A percentile compares a stretch with the other conserved stretches of the same genome.
Conservation (phyloP, 2,113 vertebrate species). For the Delphinapterus leucas region DNA sequence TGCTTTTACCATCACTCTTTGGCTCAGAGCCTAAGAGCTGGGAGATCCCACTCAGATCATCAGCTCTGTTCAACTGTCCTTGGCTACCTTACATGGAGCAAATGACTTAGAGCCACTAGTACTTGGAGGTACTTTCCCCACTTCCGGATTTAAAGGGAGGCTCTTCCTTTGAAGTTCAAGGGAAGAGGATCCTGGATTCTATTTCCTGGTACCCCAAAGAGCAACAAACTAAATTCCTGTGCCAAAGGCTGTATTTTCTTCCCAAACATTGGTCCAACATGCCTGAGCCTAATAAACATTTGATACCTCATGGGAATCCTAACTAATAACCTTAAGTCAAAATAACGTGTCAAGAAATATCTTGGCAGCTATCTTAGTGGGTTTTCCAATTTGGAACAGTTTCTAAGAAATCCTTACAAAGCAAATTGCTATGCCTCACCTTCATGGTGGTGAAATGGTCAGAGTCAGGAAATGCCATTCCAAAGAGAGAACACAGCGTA, state of each 20-base stretch:
- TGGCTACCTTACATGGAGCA: neutral
- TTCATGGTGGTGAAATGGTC: neutral
- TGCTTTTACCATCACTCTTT: neutral
- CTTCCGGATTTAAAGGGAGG: neutral
- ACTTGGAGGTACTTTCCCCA: neutral
- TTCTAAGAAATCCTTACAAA: slow-evolving; percentile 15
- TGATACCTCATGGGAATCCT: neutral
- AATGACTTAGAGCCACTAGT: neutral
- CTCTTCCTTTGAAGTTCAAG: neutral
- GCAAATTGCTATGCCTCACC: neutral
- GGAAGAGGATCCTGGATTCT: neutral
- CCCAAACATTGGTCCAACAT: neutral
- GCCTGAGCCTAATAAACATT: neutral
- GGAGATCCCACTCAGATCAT: neutral
- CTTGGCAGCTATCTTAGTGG: neutral
- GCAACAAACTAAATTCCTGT: neutral
- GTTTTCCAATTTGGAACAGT: neutral
- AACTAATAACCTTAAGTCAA: neutral
- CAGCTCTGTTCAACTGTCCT: neutral
- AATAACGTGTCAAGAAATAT: slow-evolving; percentile 14
- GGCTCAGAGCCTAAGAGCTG: neutral
- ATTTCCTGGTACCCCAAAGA: neutral
- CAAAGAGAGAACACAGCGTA: neutral
- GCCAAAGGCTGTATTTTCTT: neutral
- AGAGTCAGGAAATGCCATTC: neutral